Conservation (phyloP, 2,113 vertebrate species). For the Alces alces region DNA sequence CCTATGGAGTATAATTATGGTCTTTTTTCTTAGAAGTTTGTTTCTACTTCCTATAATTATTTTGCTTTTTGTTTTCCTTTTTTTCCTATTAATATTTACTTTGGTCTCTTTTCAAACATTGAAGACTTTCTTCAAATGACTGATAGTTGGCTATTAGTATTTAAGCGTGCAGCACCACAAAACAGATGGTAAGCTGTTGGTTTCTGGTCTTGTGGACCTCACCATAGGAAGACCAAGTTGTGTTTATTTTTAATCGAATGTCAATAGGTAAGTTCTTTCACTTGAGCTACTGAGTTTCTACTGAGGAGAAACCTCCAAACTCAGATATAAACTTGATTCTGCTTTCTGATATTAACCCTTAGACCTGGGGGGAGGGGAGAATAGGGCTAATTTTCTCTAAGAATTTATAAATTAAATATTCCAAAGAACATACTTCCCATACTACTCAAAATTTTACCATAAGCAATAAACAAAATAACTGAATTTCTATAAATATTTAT, state of each 20-base stretch:
- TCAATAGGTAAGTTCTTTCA: not conserved
- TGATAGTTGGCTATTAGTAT: not conserved
- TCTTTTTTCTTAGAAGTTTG: not conserved
- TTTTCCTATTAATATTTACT: not conserved
- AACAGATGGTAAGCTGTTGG: not conserved
- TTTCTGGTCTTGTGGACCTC: not conserved
- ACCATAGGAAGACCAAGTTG: not conserved
- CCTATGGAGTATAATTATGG: not conserved
- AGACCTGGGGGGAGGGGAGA: not conserved
- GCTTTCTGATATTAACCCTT: not conserved
- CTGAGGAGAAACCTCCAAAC: not conserved
- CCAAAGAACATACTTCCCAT: not conserved
- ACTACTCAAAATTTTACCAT: not conserved
- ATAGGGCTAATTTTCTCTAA: not conserved
- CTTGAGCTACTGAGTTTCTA: not conserved
- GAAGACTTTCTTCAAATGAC: constrained; percentile 3
- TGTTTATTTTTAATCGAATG: not conserved
- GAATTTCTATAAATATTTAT: not conserved
- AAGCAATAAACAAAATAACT: not conserved
- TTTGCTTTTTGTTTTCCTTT: not conserved
- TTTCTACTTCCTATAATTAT: not conserved
- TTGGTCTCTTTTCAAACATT: not conserved
- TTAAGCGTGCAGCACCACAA: not conserved
- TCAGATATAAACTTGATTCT: not conserved
- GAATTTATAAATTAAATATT: not conserved